Evolutionary conservation across 2,113 vertebrate species (phyloP), one percentile per base, ranked within the genome.

Genomic region (Gopherus evgoodei): DNA sequence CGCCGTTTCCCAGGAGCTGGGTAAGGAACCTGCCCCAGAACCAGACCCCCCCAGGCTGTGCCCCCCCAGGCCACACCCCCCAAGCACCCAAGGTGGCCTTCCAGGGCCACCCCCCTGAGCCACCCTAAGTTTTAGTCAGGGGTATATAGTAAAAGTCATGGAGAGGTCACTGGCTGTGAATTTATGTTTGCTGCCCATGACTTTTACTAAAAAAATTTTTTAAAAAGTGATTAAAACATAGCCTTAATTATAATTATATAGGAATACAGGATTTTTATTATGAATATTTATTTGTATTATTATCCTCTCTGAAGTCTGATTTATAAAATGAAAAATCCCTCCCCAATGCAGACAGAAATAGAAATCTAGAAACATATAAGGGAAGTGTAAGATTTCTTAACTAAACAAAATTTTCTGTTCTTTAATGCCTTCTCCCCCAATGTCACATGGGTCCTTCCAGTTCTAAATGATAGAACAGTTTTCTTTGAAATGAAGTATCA

Each of bases 401-500:
- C 1, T 86, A 89, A 62, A 81, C 8, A 80, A 62, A 79, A 93
- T 3, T 91, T 56, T 42, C 50, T 86, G 38, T 21, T 94, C 56
- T 91, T 81, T 57, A 90, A 35, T 65, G 62, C 16, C 6, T 86
- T 94, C 85, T 47, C 44, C 47, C 86, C 83, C 38, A 84, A 62
- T 57, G 90, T n/a, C 47, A 44, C 42, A 94, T 89, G 93, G 92
- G 35, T 83, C 19, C 69, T 76, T 93, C 85, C 81, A 75, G 47
- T 85, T 94, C 65, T 89, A 92, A 93, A 54, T 90, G 94, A 83
- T 83, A 49, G 93, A 95, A 95, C 11, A 44, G 88, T 88, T 88
- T 81, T 75, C 94, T 94, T 96, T 79, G 79, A 94, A 97, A 96
- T 11, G 8, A 95, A 97, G 84, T 91, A 59, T 89, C 89, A 95